Evolutionary conservation across 1,140 invertebrate species (phyloP), one percentile per base, ranked within the genome.

Genomic region (Zaprionus ghesquierei): DNA sequence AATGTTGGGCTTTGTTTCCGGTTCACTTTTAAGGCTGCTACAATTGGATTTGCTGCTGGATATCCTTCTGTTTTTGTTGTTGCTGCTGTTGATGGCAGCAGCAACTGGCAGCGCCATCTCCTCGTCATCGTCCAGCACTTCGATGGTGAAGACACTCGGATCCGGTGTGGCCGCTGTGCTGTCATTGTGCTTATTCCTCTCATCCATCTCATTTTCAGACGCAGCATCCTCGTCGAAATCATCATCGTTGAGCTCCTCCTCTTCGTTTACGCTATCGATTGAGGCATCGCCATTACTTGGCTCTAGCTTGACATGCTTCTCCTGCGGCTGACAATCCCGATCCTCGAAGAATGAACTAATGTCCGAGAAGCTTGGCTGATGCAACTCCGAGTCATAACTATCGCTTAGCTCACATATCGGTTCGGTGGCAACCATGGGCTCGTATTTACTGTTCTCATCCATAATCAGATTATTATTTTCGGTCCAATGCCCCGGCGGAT

Each of bases 201-300:
- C 75, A 46, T 82, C 75, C 22, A 72, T 70, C 15, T 79, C 62
- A 18, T 76, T 80, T 13, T 90, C 87, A 2, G 87, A 82, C 1
- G 82, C 87, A 0, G 87, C 87, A 69, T 90, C 87, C 63, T 90
- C 87, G 12, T 90, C 87, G 27, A 90, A 90, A 58, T 90, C 82
- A 50, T 90, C 87, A 41, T 90, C 87, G 35, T 79, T 75, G 0
- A 73, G 63, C 23, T 90, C 79, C 2, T 71, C 65, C 50, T 89
- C 77, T 0, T 71, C 65, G 9, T 79, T 61, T 22, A 50, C 62
- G 53, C 69, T 70, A 6, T 69, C 41, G 25, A 2, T 41, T n/a
- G n/a, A 15, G 6, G 8, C 54, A 33, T 68, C 65, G 9, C 62
- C 56, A 22, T 69, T 63, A 29, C 33, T 69, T 12, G 65, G 61